phyloP scores from a whole-genome alignment of 1,140 invertebrate genomes.

The Psilanteris sp. region DNA sequence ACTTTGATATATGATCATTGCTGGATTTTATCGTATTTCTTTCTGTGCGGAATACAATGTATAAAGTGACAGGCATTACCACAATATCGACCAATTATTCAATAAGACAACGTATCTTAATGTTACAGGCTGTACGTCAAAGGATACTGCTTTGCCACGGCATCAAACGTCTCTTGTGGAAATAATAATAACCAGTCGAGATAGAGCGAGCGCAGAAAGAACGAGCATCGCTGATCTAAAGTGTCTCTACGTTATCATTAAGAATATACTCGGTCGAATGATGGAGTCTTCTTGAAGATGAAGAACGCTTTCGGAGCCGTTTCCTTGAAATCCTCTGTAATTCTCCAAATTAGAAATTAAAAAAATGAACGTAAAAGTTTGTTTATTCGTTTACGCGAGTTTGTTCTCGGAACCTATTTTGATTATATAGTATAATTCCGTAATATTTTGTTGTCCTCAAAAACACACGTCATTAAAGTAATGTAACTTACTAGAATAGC shows the following conservation, averaged over 20 bases:
- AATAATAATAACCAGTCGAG: constrained; percentile 50
- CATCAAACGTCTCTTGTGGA: constrained; percentile 37
- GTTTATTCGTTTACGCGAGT: no score
- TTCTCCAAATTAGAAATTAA: no score
- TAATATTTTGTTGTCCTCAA: no score
- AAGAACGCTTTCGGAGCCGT: no score
- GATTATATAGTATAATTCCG: no score
- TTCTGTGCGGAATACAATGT: constrained; percentile 37
- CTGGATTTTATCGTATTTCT: constrained; percentile 51
- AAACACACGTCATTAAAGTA: no score
- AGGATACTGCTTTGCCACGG: constrained; percentile 43
- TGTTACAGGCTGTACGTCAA: constrained; percentile 56
- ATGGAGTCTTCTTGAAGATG: constrained; percentile 28
- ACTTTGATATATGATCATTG: constrained; percentile 50
- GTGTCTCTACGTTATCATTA: constrained; percentile 43
- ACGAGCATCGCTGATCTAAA: constrained; percentile 24
- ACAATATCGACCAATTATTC: constrained; percentile 61
- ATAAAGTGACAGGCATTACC: constrained; percentile 54
- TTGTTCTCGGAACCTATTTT: no score
- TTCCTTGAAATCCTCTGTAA: no score
- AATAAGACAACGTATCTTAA: constrained; percentile 62
- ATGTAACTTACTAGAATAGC: no score
- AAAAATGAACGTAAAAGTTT: no score
- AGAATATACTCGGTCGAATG: constrained; percentile 26
- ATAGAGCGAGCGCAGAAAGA: constrained; percentile 23